These are phyloP conservation scores for Heliconius erato DNA, from an alignment of 2,888 invertebrate species.

Conservation along the genomic window DNA sequence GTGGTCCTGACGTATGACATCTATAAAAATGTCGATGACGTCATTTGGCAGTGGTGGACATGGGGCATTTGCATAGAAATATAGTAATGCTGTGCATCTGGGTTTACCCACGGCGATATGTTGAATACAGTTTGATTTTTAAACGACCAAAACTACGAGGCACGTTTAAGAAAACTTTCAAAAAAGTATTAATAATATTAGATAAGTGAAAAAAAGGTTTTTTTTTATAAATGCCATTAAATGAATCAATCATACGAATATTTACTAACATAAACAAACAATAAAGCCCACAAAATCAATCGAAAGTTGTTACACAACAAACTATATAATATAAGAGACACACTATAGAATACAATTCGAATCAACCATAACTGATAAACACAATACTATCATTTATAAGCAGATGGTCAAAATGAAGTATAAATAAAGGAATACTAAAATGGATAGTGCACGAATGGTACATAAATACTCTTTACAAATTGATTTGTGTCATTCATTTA, in stretches of 20 bases:
- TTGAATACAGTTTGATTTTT: slow-evolving; percentile 18
- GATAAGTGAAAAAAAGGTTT: neutral
- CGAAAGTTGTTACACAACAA: neutral
- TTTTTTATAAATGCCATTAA: too few relatives aligned
- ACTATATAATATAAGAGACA: neutral
- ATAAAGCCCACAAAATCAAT: neutral
- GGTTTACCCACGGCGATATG: slow-evolving; percentile 15
- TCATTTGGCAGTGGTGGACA: slow-evolving; percentile 68
- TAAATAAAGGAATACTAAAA: slow-evolving; percentile 35
- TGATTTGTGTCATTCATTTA: slow-evolving; percentile 36
- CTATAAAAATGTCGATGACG: slow-evolving; percentile 62
- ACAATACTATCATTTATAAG: slow-evolving; percentile 36
- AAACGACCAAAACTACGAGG: neutral
- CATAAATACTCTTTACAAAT: slow-evolving; percentile 37
- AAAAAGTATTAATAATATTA: neutral
- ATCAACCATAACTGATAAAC: slow-evolving; percentile 9
- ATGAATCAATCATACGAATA: neutral
- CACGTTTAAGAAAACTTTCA: neutral
- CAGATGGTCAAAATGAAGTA: slow-evolving; percentile 30
- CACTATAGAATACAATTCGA: neutral
- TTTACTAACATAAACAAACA: neutral
- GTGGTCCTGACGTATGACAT: slow-evolving; percentile 11
- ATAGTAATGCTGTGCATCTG: slow-evolving; percentile 52
- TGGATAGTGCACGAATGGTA: slow-evolving; percentile 38
- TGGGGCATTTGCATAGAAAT: slow-evolving; percentile 66